Evolutionary conservation across 1,140 invertebrate species (phyloP).

Genomic region (Trissolcus basalis): DNA sequence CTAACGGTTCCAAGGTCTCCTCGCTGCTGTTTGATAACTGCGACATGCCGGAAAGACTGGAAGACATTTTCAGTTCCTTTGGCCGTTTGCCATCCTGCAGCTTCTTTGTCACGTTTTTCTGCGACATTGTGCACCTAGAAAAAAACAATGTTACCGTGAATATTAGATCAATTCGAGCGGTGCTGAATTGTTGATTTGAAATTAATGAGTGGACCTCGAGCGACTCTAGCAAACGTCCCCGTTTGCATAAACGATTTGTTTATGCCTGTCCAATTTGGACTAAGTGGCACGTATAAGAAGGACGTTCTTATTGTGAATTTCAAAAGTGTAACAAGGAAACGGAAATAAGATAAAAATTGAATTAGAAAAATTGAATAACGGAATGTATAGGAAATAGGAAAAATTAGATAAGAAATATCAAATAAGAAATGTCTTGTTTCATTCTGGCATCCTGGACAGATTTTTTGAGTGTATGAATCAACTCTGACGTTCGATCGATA

Average conservation of each 20-base stretch:
- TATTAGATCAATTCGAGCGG: not conserved
- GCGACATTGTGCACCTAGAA: conserved; percentile 68
- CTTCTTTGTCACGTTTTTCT: conserved; percentile 62
- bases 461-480: conserved; percentile 37
- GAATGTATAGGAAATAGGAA: too few relatives aligned
- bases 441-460: too few relatives aligned
- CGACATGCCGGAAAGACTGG: conserved; percentile 73
- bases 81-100: conserved; percentile 69
- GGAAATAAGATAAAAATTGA: too few relatives aligned
- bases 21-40: conserved; percentile 74
- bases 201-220: not conserved
- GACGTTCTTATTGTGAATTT: too few relatives aligned
- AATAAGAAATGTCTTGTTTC: too few relatives aligned
- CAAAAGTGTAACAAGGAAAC: too few relatives aligned
- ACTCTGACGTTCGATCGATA: conserved; percentile 44
- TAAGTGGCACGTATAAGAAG: too few relatives aligned
- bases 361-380: too few relatives aligned
- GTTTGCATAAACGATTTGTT: conserved; percentile 18
- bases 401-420: too few relatives aligned
- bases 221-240: not conserved
- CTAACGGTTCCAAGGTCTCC: conserved; percentile 71
- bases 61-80: conserved; percentile 73
- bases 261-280: conserved; percentile 1
- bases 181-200: not conserved
- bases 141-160: conserved; percentile 1